A percentile compares a stretch with the other conserved stretches of the same genome.
Conservation (phyloP, 2,888 invertebrate species). For the Cacoxenus indagator region DNA sequence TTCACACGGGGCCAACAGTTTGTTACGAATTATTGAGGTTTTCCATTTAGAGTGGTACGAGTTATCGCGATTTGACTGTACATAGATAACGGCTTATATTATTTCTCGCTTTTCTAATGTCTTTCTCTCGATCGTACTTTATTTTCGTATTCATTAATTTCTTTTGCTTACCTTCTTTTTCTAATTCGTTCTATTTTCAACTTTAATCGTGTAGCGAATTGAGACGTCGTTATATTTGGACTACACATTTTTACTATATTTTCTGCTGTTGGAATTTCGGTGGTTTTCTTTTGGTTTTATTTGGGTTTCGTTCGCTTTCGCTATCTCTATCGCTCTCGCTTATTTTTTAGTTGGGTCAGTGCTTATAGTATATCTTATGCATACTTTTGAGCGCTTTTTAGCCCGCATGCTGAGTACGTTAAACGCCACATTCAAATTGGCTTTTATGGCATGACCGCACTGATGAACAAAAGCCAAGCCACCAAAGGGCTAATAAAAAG, state of each 20-base stretch:
- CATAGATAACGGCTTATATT: no score
- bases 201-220: neutral
- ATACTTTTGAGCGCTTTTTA: conserved; percentile 55
- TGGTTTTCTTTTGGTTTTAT: neutral
- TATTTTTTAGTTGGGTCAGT: no score
- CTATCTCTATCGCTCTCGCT: neutral
- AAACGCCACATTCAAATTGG: conserved; percentile 43
- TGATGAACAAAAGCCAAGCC: neutral
- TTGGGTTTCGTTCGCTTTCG: neutral
- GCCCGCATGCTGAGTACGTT: conserved; percentile 57
- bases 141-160: no score
- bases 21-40: no score
- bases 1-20: no score
- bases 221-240: neutral
- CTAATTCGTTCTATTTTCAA: no score
- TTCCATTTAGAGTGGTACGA: no score
- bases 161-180: no score
- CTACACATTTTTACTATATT: neutral
- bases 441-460: neutral
- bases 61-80: no score
- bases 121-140: no score
- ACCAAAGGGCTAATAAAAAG: neutral
- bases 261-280: neutral
- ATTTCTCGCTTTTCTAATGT: no score
- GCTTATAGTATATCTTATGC: conserved; percentile 43